phyloP scores from a whole-genome alignment of 2,797 vertebrate genomes.

The Xenopus petersii region DNA sequence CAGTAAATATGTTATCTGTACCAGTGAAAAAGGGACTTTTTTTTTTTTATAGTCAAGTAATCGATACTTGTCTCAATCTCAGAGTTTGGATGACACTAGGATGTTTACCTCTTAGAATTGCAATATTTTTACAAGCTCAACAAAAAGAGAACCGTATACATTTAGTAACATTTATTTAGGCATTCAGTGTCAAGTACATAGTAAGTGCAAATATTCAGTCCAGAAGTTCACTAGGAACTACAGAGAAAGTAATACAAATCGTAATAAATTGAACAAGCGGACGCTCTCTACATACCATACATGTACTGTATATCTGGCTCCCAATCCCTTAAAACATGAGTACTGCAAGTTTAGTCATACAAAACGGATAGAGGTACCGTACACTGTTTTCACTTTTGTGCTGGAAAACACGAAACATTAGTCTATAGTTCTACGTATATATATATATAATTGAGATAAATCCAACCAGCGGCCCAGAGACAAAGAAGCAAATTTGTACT shows the following conservation, averaged over 20 bases:
- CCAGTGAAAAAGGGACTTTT: neutral
- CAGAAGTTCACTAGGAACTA: slow-evolving; percentile 89
- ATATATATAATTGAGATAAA: slow-evolving; percentile 73
- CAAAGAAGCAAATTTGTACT: slow-evolving; percentile 83
- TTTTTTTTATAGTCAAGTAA: neutral
- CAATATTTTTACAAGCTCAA: slow-evolving; percentile 25
- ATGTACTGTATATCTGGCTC: slow-evolving; percentile 79
- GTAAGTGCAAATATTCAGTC: slow-evolving; percentile 96
- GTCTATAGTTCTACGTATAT: slow-evolving; percentile 77
- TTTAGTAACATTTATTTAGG: slow-evolving; percentile 98
- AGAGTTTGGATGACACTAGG: neutral
- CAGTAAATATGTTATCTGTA: neutral
- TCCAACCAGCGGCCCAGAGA: slow-evolving; percentile 84
- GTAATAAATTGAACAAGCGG: slow-evolving; percentile 92
- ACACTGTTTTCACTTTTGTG: slow-evolving; percentile 85
- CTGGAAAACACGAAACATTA: slow-evolving; percentile 83
- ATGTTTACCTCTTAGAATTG: neutral
- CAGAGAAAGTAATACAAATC: slow-evolving; percentile 93
- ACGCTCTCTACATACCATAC: slow-evolving; percentile 79
- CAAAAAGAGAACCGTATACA: slow-evolving; percentile 67
- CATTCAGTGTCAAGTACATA: slow-evolving; percentile 97
- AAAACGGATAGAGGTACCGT: slow-evolving; percentile 89
- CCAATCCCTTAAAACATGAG: slow-evolving; percentile 86
- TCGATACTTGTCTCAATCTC: neutral
- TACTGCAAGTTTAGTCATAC: slow-evolving; percentile 88